Conservation (phyloP, 2,888 invertebrate genomes). For the Athripsodes cinereus region DNA sequence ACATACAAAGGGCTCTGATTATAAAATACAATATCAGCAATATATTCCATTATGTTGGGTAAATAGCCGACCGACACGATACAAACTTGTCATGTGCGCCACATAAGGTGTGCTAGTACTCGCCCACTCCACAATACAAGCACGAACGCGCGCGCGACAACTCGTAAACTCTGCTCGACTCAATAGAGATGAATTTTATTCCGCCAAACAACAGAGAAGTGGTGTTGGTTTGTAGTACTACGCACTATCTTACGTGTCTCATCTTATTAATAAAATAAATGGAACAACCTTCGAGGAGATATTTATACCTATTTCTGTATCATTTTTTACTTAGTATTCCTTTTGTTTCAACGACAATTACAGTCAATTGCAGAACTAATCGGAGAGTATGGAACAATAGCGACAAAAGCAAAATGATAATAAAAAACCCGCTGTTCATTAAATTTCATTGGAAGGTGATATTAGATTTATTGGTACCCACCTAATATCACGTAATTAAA, state of each 20-base stretch:
- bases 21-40: conserved; percentile 28
- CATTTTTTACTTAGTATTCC: no score
- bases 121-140: conserved; percentile 5
- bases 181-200: not conserved
- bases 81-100: conserved; percentile 28
- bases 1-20: conserved; percentile 28
- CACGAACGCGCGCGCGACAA: conserved; percentile 2
- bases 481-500: no score
- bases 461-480: no score
- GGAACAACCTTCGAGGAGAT: not conserved
- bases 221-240: not conserved
- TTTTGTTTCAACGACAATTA: no score
- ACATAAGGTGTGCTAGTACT: conserved; percentile 25
- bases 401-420: no score
- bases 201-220: not conserved
- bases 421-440: no score
- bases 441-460: no score
- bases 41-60: conserved; percentile 27
- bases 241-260: not conserved
- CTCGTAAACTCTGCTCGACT: not conserved
- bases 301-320: no score
- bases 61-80: conserved; percentile 25
- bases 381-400: no score
- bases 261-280: not conserved
- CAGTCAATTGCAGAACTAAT: no score